phyloP scores from a whole-genome alignment of 1,140 invertebrate genomes.

The Neodiprion virginianus region DNA sequence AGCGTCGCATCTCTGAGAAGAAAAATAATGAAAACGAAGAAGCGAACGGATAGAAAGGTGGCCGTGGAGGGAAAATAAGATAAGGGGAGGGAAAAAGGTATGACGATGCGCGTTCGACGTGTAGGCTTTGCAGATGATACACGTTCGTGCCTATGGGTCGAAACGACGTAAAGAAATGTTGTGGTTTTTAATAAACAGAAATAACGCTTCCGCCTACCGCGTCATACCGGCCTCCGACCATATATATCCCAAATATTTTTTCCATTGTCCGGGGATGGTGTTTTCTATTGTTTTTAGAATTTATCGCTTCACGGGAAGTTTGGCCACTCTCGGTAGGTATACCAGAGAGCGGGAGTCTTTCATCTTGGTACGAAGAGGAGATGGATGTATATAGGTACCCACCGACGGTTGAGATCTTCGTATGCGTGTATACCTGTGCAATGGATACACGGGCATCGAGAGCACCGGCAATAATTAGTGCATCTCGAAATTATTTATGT shows the following conservation, averaged over 20 bases:
- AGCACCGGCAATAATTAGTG: conserved; percentile 52
- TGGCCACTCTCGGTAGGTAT: conserved; percentile 35
- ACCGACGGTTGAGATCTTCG: not conserved
- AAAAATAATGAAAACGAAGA: conserved; percentile 12
- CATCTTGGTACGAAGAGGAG: conserved; percentile 40
- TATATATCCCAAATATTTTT: conserved; percentile 49
- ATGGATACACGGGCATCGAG: conserved; percentile 25
- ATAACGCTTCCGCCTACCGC: conserved; percentile 41
- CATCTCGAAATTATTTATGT: conserved; percentile 59
- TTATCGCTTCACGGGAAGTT: conserved; percentile 59
- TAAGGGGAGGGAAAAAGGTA: not conserved
- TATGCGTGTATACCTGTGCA: not conserved
- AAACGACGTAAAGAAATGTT: not conserved
- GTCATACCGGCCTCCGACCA: not conserved
- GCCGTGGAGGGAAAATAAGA: not conserved
- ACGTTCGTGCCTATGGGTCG: not conserved
- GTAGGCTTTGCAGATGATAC: not conserved
- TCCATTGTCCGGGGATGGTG: conserved; percentile 56
- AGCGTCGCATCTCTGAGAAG: conserved; percentile 7
- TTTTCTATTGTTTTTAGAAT: conserved; percentile 60
- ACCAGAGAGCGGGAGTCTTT: conserved; percentile 49
- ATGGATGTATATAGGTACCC: conserved; percentile 11
- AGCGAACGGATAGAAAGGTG: not conserved
- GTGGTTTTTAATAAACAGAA: conserved; percentile 38
- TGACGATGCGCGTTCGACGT: not conserved